A percentile compares a stretch with the other conserved stretches of the same genome.
phyloP scores from a whole-genome alignment of 1,140 invertebrate genomes.

The Pseudoatta argentina region DNA sequence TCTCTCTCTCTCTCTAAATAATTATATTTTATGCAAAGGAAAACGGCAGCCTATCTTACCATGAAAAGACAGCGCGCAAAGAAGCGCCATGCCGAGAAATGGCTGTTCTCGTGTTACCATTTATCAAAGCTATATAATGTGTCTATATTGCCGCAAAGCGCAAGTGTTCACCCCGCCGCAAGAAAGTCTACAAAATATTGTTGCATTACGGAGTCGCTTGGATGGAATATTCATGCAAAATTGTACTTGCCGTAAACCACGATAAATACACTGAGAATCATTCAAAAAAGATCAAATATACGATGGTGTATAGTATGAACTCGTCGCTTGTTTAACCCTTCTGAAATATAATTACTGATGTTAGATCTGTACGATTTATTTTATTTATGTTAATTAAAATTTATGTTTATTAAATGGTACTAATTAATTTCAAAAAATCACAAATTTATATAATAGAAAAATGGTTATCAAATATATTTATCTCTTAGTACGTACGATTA shows the following conservation, averaged over 20 bases:
- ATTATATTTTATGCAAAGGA: conserved; percentile 63
- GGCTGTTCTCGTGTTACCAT: conserved; percentile 49
- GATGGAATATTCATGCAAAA: background rate
- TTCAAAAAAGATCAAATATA: background rate
- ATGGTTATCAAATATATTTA: too few relatives aligned
- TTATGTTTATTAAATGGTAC: too few relatives aligned
- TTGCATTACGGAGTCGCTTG: background rate
- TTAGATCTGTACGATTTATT: too few relatives aligned
- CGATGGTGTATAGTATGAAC: background rate
- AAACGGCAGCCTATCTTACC: conserved; percentile 37
- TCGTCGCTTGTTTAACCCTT: background rate
- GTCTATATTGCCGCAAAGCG: conserved; percentile 25
- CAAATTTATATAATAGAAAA: too few relatives aligned
- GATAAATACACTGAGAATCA: background rate
- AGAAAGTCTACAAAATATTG: conserved; percentile 32
- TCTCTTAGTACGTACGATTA: too few relatives aligned
- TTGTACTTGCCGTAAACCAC: background rate
- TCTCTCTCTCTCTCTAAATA: conserved; percentile 32
- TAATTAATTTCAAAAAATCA: too few relatives aligned
- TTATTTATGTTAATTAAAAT: too few relatives aligned
- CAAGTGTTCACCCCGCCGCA: conserved; percentile 13
- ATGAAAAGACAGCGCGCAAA: conserved; percentile 55
- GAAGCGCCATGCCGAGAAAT: conserved; percentile 29
- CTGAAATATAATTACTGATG: too few relatives aligned
- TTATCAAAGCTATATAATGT: conserved; percentile 53